phyloP scores from a whole-genome alignment of 2,888 invertebrate species.

The Digitonthophagus gazella region DNA sequence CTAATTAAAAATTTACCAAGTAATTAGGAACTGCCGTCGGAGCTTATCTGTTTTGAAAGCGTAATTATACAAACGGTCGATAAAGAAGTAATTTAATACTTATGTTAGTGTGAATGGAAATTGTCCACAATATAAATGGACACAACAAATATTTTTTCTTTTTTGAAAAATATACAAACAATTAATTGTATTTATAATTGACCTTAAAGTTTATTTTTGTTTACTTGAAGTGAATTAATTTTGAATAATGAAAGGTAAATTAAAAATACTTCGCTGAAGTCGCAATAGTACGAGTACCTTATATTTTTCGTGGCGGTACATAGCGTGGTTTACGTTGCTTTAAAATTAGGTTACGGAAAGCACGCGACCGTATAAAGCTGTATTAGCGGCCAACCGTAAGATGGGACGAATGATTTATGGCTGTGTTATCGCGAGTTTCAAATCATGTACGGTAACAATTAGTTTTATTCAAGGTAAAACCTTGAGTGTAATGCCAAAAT shows the following conservation, averaged over 20 bases:
- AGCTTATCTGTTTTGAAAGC: too few species aligned
- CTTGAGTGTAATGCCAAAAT: too few species aligned
- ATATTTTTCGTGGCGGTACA: neutral
- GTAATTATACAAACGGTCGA: too few species aligned
- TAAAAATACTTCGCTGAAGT: neutral
- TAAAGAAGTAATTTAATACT: too few species aligned
- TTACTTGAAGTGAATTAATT: neutral
- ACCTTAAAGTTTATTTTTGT: neutral
- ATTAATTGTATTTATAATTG: neutral
- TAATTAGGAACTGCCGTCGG: too few species aligned
- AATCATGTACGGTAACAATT: neutral
- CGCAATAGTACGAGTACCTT: neutral
- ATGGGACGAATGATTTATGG: neutral
- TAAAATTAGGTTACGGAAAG: neutral
- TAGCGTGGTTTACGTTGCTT: neutral
- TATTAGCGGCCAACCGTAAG: neutral
- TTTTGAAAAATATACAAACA: too few species aligned
- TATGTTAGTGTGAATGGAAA: too few species aligned
- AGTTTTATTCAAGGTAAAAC: too few species aligned
- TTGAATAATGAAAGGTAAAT: neutral
- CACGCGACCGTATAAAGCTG: neutral
- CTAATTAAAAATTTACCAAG: too few species aligned
- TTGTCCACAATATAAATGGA: too few species aligned
- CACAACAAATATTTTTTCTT: too few species aligned
- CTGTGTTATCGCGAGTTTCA: neutral